These are phyloP conservation scores for Aramus guarauna DNA, from an alignment of 2,113 vertebrate genomes.

Conservation along the genomic window DNA sequence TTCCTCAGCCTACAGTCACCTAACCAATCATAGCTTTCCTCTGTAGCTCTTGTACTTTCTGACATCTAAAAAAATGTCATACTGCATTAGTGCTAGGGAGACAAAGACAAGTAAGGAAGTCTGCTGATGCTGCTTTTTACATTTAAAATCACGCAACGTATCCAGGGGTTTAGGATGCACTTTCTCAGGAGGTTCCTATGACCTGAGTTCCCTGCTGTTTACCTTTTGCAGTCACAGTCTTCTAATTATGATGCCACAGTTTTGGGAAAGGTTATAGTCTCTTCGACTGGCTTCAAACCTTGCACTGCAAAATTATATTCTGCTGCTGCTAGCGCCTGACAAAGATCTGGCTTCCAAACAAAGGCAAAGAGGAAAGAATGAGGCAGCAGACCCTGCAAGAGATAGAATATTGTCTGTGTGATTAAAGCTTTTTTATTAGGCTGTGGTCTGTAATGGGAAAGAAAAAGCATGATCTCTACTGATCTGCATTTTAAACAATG, in stretches of 20 bases:
- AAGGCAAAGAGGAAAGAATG: conserved; percentile 26
- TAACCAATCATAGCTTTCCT: background rate
- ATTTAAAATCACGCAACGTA: background rate
- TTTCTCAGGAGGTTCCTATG: conserved; percentile 1
- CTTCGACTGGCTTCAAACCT: background rate
- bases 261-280: background rate
- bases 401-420: conserved; percentile 1
- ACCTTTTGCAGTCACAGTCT: background rate
- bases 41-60: background rate
- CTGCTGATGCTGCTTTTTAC: conserved; percentile 48
- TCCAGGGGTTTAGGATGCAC: background rate
- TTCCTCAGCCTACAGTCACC: background rate
- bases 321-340: conserved; percentile 3
- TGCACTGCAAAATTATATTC: background rate
- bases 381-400: conserved; percentile 36
- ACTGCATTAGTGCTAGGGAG: conserved; percentile 6
- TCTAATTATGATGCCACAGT: background rate
- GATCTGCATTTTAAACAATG: conserved; percentile 62
- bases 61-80: background rate
- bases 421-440: conserved; percentile 48
- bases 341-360: conserved; percentile 36
- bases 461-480: conserved; percentile 15
- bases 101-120: conserved; percentile 25
- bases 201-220: background rate
- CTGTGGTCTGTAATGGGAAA: background rate